Evolutionary conservation across 2,113 vertebrate species (phyloP).

Genomic region (Sapajus apella): DNA sequence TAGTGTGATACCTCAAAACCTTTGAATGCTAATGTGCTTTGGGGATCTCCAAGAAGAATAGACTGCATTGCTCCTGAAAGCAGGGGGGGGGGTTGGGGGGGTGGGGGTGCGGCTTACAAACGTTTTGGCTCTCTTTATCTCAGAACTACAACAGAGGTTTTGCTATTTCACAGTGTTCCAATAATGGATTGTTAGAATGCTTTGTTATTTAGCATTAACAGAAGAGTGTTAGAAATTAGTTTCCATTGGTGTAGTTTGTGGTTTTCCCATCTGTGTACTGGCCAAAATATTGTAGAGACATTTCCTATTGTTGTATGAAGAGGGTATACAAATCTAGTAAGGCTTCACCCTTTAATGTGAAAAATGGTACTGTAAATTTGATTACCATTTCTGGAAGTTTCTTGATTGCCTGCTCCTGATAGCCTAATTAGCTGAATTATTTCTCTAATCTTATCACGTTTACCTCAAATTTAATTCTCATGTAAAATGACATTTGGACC

Average conservation of each 20-base stretch:
- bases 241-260: background rate
- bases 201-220: constrained; percentile 28
- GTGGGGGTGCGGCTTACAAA: background rate
- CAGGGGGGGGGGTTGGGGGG: background rate
- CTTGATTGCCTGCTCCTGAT: constrained; percentile 1
- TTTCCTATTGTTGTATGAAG: background rate
- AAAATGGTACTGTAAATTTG: background rate
- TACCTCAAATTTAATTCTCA: background rate
- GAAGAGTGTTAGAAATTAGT: background rate
- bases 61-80: background rate
- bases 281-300: constrained; percentile 26
- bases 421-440: constrained; percentile 35
- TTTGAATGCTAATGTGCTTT: background rate
- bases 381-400: constrained; percentile 27
- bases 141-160: background rate
- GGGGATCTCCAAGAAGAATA: background rate
- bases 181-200: background rate
- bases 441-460: constrained; percentile 46
- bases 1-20: background rate
- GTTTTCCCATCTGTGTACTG: background rate
- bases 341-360: background rate
- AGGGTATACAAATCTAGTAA: background rate
- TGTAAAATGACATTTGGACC: constrained; percentile 13
- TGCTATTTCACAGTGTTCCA: background rate
- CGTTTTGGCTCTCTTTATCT: background rate